These are phyloP conservation scores for Leguminivora glycinivorella DNA, from an alignment of 1,140 invertebrate genomes.

Conservation along the genomic window DNA sequence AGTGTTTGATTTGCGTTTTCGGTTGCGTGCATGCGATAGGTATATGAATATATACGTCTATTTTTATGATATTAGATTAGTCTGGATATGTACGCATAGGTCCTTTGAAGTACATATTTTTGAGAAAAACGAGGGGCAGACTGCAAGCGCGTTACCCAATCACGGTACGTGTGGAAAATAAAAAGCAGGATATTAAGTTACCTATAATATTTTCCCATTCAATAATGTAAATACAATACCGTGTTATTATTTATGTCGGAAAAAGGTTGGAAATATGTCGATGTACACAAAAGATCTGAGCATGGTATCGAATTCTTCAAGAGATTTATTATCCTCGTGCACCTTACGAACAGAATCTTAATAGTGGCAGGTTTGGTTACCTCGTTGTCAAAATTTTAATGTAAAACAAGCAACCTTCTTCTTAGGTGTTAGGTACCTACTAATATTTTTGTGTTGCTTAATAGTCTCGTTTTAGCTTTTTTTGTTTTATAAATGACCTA, in stretches of 20 bases:
- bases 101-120: too few species aligned
- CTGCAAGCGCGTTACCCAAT: not conserved
- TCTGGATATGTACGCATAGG: too few species aligned
- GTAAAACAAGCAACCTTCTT: not conserved
- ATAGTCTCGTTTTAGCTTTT: too few species aligned
- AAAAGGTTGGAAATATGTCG: constrained; percentile 21
- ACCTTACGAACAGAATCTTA: too few species aligned
- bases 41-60: too few species aligned
- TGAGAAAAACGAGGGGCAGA: too few species aligned
- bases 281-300: constrained; percentile 16
- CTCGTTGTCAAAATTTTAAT: not conserved
- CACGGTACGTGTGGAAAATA: not conserved
- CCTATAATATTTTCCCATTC: constrained; percentile 8
- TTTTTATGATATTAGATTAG: too few species aligned
- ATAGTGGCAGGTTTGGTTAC: constrained; percentile 19
- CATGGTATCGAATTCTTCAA: constrained; percentile 21
- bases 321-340: constrained; percentile 16
- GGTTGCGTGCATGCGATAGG: too few species aligned
- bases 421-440: too few species aligned
- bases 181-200: not conserved
- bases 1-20: too few species aligned
- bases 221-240: constrained; percentile 1
- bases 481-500: too few species aligned
- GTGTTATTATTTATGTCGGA: constrained; percentile 13
- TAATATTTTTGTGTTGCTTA: too few species aligned